phyloP scores from a whole-genome alignment of 1,140 invertebrate genomes.

The Nephila pilipes region DNA sequence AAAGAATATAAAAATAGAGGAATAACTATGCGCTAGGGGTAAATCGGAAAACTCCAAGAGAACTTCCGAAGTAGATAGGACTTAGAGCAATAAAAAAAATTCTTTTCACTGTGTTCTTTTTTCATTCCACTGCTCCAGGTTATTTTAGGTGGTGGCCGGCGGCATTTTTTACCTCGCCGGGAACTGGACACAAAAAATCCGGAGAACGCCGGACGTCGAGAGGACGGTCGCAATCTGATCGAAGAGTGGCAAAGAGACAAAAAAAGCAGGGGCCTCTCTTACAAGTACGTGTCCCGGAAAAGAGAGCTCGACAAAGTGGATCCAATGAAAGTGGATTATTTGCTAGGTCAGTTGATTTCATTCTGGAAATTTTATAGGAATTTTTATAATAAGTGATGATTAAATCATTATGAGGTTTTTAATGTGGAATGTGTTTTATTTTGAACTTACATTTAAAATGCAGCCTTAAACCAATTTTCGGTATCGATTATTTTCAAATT shows the following conservation, averaged over 20 bases:
- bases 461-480: no score
- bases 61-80: conserved; percentile 42
- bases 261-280: conserved; percentile 76
- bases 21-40: conserved; percentile 9
- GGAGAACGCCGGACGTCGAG: conserved; percentile 83
- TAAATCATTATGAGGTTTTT: no score
- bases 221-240: conserved; percentile 88
- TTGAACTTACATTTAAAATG: no score
- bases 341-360: conserved; percentile 79
- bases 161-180: conserved; percentile 80
- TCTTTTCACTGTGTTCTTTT: background rate
- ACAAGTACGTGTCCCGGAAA: conserved; percentile 80
- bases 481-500: no score
- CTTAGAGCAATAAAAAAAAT: conserved; percentile 50
- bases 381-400: no score
- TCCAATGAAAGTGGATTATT: conserved; percentile 79
- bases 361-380: background rate
- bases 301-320: conserved; percentile 79
- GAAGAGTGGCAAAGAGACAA: conserved; percentile 83
- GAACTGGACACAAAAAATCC: conserved; percentile 79
- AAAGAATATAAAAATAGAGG: background rate
- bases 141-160: conserved; percentile 80
- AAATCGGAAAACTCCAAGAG: conserved; percentile 20
- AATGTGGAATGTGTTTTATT: no score
- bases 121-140: conserved; percentile 75